A percentile compares a stretch with the other conserved stretches of the same genome.
Evolutionary conservation across 2,888 invertebrate species (phyloP).

Genomic region (Tenthredo mesomela): DNA sequence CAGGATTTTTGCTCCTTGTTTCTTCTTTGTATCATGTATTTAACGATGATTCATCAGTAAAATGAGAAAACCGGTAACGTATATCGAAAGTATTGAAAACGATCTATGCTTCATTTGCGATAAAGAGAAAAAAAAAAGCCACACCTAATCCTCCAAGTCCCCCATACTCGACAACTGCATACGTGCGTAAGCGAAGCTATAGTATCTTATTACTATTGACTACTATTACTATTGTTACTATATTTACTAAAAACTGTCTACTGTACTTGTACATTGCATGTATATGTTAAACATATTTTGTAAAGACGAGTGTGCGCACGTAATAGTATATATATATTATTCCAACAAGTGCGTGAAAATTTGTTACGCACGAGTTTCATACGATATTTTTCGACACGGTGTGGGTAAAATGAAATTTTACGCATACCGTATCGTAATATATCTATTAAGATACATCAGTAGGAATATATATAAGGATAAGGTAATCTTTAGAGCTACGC

Average conservation of each 20-base stretch:
- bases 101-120: conserved; percentile 46
- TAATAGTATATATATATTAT: neutral
- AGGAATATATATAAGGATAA: neutral
- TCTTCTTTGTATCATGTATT: neutral
- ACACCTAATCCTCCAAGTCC: neutral
- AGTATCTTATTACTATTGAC: neutral
- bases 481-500: neutral
- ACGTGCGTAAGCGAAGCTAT: conserved; percentile 14
- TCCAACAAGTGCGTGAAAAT: too few species aligned
- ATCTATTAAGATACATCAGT: conserved; percentile 24
- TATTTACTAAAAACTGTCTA: conserved; percentile 29
- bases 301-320: conserved; percentile 27
- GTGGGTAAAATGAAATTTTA: too few species aligned
- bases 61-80: neutral
- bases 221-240: conserved; percentile 1
- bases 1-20: neutral
- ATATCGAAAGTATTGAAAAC: conserved; percentile 4
- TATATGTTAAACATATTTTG: conserved; percentile 15
- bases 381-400: too few species aligned
- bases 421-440: neutral
- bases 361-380: too few species aligned
- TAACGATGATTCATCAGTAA: neutral
- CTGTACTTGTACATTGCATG: conserved; percentile 19
- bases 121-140: neutral
- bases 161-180: neutral